These are phyloP conservation scores for Icerya purchasi DNA, from an alignment of 2,888 invertebrate species.

Conservation along the genomic window DNA sequence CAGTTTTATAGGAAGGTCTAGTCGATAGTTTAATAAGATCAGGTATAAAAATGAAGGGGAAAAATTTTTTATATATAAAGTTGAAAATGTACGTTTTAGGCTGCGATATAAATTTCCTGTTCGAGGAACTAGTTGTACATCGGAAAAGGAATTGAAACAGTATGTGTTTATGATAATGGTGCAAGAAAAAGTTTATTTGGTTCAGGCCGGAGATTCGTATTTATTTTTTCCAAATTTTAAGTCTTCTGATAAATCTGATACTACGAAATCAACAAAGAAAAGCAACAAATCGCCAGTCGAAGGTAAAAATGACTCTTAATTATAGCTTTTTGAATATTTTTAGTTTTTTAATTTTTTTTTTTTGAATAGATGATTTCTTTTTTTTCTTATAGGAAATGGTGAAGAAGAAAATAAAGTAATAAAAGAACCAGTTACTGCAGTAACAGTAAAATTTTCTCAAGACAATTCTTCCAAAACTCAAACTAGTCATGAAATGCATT, in stretches of 20 bases:
- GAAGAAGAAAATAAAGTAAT: not conserved
- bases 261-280: not conserved
- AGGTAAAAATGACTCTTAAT: no score
- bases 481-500: not conserved
- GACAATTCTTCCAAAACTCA: not conserved
- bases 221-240: not conserved
- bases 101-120: not conserved
- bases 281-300: not conserved
- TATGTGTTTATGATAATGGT: not conserved
- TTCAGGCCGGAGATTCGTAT: not conserved
- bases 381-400: not conserved
- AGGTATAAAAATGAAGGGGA: no score
- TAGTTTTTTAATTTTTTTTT: no score
- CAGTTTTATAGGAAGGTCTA: no score
- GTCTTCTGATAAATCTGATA: not conserved
- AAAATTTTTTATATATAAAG: no score
- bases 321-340: not conserved
- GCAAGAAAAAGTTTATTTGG: not conserved
- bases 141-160: not conserved
- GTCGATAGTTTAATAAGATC: no score
- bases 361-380: no score
- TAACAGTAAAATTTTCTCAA: not conserved
- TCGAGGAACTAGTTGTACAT: not conserved
- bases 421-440: not conserved
- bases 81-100: no score